phyloP scores from a whole-genome alignment of 2,888 invertebrate genomes.

The Napeogenes inachia region DNA sequence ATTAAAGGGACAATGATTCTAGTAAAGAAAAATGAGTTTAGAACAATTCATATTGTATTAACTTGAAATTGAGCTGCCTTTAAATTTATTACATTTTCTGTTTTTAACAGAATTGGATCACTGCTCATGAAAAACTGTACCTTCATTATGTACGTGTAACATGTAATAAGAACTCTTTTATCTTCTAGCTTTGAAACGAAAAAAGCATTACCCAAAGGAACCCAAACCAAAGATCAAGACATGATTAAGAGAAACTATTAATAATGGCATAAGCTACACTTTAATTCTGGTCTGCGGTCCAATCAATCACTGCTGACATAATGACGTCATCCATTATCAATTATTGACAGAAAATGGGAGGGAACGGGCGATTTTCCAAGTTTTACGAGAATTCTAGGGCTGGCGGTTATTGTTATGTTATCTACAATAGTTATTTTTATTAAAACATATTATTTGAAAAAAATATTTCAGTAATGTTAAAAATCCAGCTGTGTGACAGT shows the following conservation, averaged over 20 bases:
- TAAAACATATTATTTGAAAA: not conserved
- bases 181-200: no score
- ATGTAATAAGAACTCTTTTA: no score
- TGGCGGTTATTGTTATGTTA: constrained; percentile 16
- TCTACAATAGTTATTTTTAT: constrained; percentile 9
- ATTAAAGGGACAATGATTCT: constrained; percentile 18
- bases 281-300: constrained; percentile 43
- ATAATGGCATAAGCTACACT: constrained; percentile 4
- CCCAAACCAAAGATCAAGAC: not conserved
- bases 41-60: no score
- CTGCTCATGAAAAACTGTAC: no score
- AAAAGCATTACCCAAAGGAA: no score
- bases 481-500: not conserved
- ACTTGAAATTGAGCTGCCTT: no score
- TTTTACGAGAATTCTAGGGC: constrained; percentile 35
- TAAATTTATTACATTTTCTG: no score
- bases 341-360: constrained; percentile 71
- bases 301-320: constrained; percentile 73
- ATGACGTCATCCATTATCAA: constrained; percentile 77
- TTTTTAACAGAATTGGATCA: no score
- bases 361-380: constrained; percentile 65
- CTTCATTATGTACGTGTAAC: no score
- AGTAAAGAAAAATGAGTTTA: no score
- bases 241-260: constrained; percentile 6
- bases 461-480: not conserved